A percentile compares a stretch with the other conserved stretches of the same genome.
These are phyloP conservation scores for Pheucticus melanocephalus DNA, from an alignment of 2,113 vertebrate genomes.

Conservation along the genomic window DNA sequence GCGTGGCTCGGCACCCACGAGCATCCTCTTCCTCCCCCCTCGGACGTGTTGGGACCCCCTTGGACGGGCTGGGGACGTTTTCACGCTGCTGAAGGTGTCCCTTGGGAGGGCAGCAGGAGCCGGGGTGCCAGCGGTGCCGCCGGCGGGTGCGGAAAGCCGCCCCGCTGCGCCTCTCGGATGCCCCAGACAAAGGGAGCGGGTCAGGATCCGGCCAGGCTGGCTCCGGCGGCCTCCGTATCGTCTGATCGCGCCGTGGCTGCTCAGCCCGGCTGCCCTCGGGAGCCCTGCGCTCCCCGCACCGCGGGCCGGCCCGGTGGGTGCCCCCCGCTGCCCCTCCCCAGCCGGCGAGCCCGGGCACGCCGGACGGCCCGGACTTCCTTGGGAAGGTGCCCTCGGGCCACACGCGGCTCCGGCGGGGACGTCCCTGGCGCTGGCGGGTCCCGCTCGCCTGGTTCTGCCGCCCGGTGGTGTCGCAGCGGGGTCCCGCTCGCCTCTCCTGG, in stretches of 20 bases:
- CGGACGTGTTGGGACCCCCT: not conserved
- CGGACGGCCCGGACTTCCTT: not conserved
- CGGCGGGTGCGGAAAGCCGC: not conserved
- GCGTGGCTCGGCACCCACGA: fast-evolving
- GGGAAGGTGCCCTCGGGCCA: conserved; percentile 30
- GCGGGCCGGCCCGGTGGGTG: not conserved
- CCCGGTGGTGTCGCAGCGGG: not conserved
- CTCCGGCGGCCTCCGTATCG: not conserved
- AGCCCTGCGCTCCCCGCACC: not conserved
- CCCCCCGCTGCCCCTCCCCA: not conserved
- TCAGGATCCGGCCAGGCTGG: conserved; percentile 44
- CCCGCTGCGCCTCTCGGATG: not conserved
- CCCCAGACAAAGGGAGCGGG: conserved; percentile 38
- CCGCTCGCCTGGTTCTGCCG: not conserved
- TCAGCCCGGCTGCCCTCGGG: not conserved
- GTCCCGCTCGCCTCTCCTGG: not conserved
- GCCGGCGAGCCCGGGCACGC: not conserved
- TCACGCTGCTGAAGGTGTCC: not conserved
- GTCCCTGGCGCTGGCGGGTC: not conserved
- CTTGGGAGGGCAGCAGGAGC: not conserved
- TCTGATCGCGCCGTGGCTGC: not conserved
- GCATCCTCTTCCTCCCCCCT: fast-evolving
- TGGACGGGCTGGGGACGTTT: not conserved
- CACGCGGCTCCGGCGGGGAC: not conserved
- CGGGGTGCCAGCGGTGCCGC: not conserved